phyloP scores from a whole-genome alignment of 2,113 vertebrate genomes.

The Phyllostomus discolor region DNA sequence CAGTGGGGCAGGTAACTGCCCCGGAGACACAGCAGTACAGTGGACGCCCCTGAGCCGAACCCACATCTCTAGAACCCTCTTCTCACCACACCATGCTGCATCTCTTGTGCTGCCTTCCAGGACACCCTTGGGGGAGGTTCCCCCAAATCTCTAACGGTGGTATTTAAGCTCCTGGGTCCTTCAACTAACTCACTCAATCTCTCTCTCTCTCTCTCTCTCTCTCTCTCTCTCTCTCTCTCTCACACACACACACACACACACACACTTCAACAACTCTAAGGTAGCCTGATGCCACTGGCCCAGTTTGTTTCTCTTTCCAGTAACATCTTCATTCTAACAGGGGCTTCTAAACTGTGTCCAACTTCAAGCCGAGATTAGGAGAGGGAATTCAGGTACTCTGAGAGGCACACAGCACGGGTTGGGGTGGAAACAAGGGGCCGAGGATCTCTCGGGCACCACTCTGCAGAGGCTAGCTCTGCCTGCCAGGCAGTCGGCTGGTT shows the following conservation, averaged over 20 bases:
- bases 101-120: background rate
- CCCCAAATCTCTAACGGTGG: background rate
- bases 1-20: background rate
- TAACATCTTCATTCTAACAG: background rate
- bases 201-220: background rate
- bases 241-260: background rate
- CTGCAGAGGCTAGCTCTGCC: background rate
- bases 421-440: background rate
- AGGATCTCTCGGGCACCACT: background rate
- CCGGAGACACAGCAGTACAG: background rate
- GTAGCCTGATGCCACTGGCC: background rate
- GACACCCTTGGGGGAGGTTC: background rate
- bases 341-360: background rate
- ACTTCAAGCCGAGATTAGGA: background rate
- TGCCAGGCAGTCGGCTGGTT: background rate
- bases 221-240: too few species aligned
- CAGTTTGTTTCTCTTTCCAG: background rate
- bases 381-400: background rate
- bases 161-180: background rate
- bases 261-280: background rate
- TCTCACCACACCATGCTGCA: background rate
- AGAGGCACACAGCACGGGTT: background rate
- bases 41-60: background rate
- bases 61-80: background rate
- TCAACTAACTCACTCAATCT: background rate